Percentiles rank a stretch among this genome's conserved stretches.
Conservation (phyloP, 1,140 invertebrate genomes). For the Monochamus saltuarius region DNA sequence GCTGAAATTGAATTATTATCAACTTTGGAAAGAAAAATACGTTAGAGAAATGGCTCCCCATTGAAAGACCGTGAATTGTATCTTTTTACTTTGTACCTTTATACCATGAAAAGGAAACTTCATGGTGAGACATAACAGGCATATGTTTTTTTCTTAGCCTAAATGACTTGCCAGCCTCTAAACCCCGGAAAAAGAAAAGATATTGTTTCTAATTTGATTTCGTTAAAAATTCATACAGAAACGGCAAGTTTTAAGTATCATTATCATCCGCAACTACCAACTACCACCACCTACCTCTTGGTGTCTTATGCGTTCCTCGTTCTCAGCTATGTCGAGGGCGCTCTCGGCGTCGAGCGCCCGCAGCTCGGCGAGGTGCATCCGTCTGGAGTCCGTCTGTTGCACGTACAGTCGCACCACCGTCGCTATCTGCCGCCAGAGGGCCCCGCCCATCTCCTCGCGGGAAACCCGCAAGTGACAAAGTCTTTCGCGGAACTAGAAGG, state of each 20-base stretch:
- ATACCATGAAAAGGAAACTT: too few relatives aligned
- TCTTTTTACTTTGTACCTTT: too few relatives aligned
- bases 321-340: slow-evolving; percentile 35
- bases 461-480: slow-evolving; percentile 26
- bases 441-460: slow-evolving; percentile 30
- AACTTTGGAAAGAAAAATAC: too few relatives aligned
- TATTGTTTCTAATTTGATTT: too few relatives aligned
- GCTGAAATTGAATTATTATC: too few relatives aligned
- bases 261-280: neutral
- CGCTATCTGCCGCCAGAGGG: slow-evolving; percentile 41
- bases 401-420: slow-evolving; percentile 37
- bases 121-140: too few relatives aligned
- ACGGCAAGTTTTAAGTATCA: too few relatives aligned
- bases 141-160: too few relatives aligned
- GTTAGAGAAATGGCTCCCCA: too few relatives aligned
- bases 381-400: slow-evolving; percentile 37
- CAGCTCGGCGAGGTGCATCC: slow-evolving; percentile 45
- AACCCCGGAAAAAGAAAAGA: too few relatives aligned
- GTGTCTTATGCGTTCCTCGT: slow-evolving; percentile 37
- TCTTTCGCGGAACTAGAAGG: slow-evolving; percentile 15
- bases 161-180: too few relatives aligned
- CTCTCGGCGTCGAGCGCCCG: slow-evolving; percentile 40
- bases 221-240: neutral
- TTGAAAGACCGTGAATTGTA: too few relatives aligned
- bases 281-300: slow-evolving; percentile 32